Base-by-base conservation (phyloP, 2,888 invertebrate genomes). In the Corythucha ciliata region DNA sequence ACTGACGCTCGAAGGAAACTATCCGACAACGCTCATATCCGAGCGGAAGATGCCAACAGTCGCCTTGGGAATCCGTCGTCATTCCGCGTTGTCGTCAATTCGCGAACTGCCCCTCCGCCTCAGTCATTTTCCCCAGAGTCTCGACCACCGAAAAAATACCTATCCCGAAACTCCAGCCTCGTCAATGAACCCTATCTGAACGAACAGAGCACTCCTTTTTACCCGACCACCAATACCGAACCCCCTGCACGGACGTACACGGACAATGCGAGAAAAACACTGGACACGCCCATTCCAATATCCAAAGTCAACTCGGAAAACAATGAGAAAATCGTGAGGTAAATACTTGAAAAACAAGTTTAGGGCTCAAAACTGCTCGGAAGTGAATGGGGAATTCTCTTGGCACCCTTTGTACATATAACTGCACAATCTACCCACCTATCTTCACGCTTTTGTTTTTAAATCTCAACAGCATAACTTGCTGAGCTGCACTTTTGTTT, bases 101-200 rank as follows among this genome's bases (percentile, higher is more conserved):
- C 34, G 5, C 14, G 14, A 14, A 33, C 33, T 14, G 18, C 33
- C 14, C 14, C 14, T 16, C 4, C 14, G 4, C 33, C 33, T 3
- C 33, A 33, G 5, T 16, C 33, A 18, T 32, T 33, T 14, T 40
- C 33, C 16, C 16, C 16, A 18, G 34, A 45, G 39, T 24, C 37
- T 6, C 18, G 45, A 45, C 51, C 51, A 7, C 51, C 51, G 7
- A 51, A 51, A 24, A 51, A 51, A 37, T 51, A 51, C 27, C 20
- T 51, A 4, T 37, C 45, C 29, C 44, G 51, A 3, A 51, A 51
- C 37, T 37, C 37, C 39, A 51, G 45, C 8, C 45, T 51, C 10
- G 33, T 51, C n/a, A 51, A 51, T 39, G 51, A 51, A 51, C 51
- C 46, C 4, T 51, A 51, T 45, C 32, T 51, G 26, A 51, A 51